Base-by-base conservation (phyloP, 1,140 invertebrate genomes). In the Drosophila pallidifrons region DNA sequence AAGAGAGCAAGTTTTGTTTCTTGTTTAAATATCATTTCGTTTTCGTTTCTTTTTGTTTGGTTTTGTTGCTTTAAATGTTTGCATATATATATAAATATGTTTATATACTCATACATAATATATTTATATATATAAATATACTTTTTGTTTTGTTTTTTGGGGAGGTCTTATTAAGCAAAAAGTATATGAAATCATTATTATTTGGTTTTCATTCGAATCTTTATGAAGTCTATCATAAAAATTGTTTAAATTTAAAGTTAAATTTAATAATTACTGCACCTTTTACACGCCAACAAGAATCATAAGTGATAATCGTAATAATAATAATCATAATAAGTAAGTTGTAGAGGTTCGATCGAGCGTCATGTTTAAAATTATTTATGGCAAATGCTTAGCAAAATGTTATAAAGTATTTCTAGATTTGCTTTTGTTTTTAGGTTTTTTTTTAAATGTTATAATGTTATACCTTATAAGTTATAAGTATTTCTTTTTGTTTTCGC, bases 161-260 rank as follows among this genome's bases (percentile, higher is more conserved):
- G 47, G 70, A 74, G 82, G 60, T 64, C 61, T 88, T 66, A 64
- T 80, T 80, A 82, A 81, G 83, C 83, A 72, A 82, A 88, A 81
- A 88, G 80, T 83, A 88, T 88, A 80, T 75, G 83, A 87, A 87
- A 88, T 88, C 66, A 87, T 79, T 75, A 58, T 38, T 61, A 52
- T 76, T 64, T 47, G 32, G 38, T 69, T 75, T 59, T 46, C n/a
- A 10, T 38, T 57, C 41, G 30, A 55, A 68, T 74, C 45, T 61
- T 25, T 81, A 70, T 80, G 57, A 80, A 77, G 72, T 69, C 67
- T 88, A 87, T 83, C 78, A 83, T 88, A 87, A 88, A 88, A 77
- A 77, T 83, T 79, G 64, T 76, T 73, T 45, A 83, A 85, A 80
- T 77, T 61, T 80, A 47, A 83, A 77, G 80, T 64, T 64, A 70